These are phyloP conservation scores for Aurelia aurita complex sp. Pacific DNA, from an alignment of 30 jellyfish, hydroid and myxozoan genomes.

Conservation along the genomic window DNA sequence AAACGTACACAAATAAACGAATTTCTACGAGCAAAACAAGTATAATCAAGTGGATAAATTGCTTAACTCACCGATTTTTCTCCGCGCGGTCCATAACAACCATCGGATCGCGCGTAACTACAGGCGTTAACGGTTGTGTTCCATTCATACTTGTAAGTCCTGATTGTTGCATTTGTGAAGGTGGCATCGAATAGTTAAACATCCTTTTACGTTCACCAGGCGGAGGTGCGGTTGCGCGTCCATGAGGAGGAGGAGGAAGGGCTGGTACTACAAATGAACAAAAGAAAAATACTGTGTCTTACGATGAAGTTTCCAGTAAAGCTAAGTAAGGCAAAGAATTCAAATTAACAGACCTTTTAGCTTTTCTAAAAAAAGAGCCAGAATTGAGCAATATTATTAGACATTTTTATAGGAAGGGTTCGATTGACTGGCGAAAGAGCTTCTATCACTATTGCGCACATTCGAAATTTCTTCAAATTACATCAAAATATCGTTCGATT, in stretches of 20 bases:
- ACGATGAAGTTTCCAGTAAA: too few species aligned
- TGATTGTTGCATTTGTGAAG: constrained; percentile 9
- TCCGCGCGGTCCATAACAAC: constrained; percentile 95
- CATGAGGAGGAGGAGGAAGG: constrained; percentile 87
- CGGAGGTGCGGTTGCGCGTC: constrained; percentile 76
- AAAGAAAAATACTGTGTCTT: too few species aligned
- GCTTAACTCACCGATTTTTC: constrained; percentile 70
- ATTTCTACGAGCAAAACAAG: not conserved
- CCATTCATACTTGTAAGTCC: constrained; percentile 9
- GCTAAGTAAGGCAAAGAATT: too few species aligned
- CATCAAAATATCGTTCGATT: too few species aligned
- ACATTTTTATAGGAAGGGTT: too few species aligned
- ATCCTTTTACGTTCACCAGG: constrained; percentile 66
- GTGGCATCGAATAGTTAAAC: constrained; percentile 27
- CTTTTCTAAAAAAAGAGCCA: too few species aligned
- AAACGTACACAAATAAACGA: not conserved
- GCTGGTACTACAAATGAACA: constrained; percentile 51
- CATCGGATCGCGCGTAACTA: constrained; percentile 75
- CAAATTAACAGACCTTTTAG: too few species aligned
- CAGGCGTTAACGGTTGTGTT: constrained; percentile 47
- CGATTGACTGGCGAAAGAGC: too few species aligned
- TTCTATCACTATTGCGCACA: too few species aligned
- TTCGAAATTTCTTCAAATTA: too few species aligned
- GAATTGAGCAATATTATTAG: too few species aligned
- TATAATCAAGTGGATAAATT: not conserved